Evolutionary conservation across 1,140 invertebrate species (phyloP).

Genomic region (Drosophila virilis): DNA sequence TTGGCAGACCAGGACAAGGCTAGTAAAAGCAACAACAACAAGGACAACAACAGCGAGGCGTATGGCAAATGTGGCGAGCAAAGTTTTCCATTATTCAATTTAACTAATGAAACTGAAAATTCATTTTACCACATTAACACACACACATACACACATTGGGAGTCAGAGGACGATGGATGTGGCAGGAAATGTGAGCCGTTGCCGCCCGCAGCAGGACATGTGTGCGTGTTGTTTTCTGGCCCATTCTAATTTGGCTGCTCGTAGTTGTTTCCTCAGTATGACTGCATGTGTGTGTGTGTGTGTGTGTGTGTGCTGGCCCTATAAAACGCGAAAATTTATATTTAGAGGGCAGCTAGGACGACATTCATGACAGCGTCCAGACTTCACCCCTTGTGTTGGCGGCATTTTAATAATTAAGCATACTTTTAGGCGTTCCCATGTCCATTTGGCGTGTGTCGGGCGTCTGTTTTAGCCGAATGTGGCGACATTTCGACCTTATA

Average conservation of each 20-base stretch:
- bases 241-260: slow-evolving; percentile 39
- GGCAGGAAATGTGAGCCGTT: slow-evolving; percentile 62
- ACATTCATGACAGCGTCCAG: slow-evolving; percentile 11
- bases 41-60: slow-evolving; percentile 39
- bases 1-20: slow-evolving; percentile 63
- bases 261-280: slow-evolving; percentile 1
- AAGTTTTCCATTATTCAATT: slow-evolving; percentile 84
- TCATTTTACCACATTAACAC: slow-evolving; percentile 83
- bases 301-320: slow-evolving; percentile 24
- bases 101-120: slow-evolving; percentile 84
- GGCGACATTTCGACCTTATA: slow-evolving; percentile 45
- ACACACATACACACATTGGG: slow-evolving; percentile 41
- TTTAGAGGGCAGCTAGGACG: slow-evolving; percentile 50
- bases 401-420: slow-evolving; percentile 79
- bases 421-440: slow-evolving; percentile 63
- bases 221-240: slow-evolving; percentile 60
- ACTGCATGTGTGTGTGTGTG: background rate
- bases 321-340: slow-evolving; percentile 79
- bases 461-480: slow-evolving; percentile 21
- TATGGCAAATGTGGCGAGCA: slow-evolving; percentile 70
- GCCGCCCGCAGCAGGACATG: slow-evolving; percentile 61
- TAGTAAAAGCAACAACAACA: slow-evolving; percentile 46
- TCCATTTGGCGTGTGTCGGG: slow-evolving; percentile 42
- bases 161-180: slow-evolving; percentile 34
- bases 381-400: slow-evolving; percentile 33